Evolutionary conservation across 2,113 vertebrate species (phyloP), one percentile per base, ranked within the genome.

Genomic region (Gymnogyps californianus): DNA sequence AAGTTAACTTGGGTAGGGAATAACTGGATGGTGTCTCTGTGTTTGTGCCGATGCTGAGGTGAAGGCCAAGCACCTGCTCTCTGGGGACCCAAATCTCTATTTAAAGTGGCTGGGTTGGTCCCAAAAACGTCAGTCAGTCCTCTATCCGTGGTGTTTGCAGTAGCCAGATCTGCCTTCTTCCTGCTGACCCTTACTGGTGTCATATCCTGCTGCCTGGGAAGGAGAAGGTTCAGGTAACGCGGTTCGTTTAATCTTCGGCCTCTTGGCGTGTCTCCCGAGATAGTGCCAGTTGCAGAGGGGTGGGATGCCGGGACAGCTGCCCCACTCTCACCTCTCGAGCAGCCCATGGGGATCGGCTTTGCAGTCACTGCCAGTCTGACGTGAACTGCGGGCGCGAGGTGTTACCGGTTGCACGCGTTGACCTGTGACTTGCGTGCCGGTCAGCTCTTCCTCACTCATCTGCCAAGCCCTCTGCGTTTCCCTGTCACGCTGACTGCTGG

Each of bases 241-340:
- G 29, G 36, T 13, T 81, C 1, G 0, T 51, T 80, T 54, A 2
- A 16, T 32, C 25, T 46, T 69, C 47, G 67, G 26, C 75, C 66
- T 75, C 31, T 46, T 51, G 75, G 22, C 3, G 0, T 12, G 1
- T 62, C 25, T 36, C 26, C 62, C 2, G 19, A 10, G 49, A 1
- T 3, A 9, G n/a, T 22, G 71, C 32, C 47, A 17, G 10, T 7
- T 22, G 47, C 57, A 18, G 66, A 58, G 64, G 67, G 66, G n/a
- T 19, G 49, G 71, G 72, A 5, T 42, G 49, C 34, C 40, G 24
- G 83, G 36, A 5, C 22, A 51, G 77, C 40, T 18, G 36, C 32
- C 38, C 59, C 9, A 0, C 44, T 61, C 34, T 13, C 10, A 0
- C 17, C n/a, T 28, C 80, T 10, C 0, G 7, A 18, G 69, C 81